Evolutionary conservation across 2,797 vertebrate species (phyloP).

Genomic region (Psittacula echo): DNA sequence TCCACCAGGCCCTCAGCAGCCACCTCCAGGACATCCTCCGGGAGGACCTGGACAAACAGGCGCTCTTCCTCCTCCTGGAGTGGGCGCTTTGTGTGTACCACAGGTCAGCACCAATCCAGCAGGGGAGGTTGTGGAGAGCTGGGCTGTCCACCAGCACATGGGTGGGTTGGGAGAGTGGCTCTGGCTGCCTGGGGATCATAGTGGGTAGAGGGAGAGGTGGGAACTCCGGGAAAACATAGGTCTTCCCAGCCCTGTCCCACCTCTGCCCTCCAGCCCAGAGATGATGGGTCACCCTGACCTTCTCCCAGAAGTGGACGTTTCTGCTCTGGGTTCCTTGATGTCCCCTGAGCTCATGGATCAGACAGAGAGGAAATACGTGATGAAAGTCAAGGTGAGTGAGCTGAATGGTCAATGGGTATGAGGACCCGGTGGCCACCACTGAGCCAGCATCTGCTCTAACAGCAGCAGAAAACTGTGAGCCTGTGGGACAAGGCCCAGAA

Average conservation of each 20-base stretch:
- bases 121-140: not conserved
- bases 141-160: not conserved
- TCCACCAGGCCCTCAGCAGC: conserved; percentile 83
- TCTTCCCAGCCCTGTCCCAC: not conserved
- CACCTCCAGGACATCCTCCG: conserved; percentile 88
- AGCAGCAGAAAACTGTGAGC: not conserved
- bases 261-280: conserved; percentile 80
- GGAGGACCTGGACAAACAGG: conserved; percentile 88
- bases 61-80: conserved; percentile 90
- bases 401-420: rapidly evolving
- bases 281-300: conserved; percentile 93
- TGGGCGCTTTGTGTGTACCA: conserved; percentile 90
- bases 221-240: not conserved
- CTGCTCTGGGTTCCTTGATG: conserved; percentile 86
- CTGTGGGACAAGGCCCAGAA: not conserved
- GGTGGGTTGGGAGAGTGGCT: not conserved
- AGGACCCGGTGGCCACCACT: not conserved
- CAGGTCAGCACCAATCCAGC: conserved; percentile 81
- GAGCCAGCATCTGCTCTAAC: not conserved
- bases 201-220: not conserved
- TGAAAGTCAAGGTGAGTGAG: conserved; percentile 85
- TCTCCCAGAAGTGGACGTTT: conserved; percentile 82
- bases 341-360: conserved; percentile 86
- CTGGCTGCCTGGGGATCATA: not conserved
- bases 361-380: conserved; percentile 89